These are phyloP conservation scores for Drosophila micromelanica DNA, from an alignment of 1,140 invertebrate species.

Conservation along the genomic window DNA sequence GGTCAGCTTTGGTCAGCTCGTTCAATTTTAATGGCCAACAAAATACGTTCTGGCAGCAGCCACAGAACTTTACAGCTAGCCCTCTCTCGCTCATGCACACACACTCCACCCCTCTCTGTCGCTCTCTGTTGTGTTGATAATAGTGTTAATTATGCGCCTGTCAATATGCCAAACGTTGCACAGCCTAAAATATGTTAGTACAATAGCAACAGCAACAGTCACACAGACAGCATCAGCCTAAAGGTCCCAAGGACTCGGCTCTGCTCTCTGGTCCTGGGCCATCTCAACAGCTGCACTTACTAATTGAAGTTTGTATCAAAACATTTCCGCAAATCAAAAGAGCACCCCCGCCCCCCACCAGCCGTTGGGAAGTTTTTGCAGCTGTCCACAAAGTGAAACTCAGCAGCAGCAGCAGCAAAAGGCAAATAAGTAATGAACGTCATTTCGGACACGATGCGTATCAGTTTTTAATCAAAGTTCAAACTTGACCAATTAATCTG, in stretches of 20 bases:
- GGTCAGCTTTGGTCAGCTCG: conserved; percentile 27
- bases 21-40: conserved; percentile 64
- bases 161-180: conserved; percentile 70
- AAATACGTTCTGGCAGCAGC: conserved; percentile 45
- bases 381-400: conserved; percentile 26
- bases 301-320: conserved; percentile 73
- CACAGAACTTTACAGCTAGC: conserved; percentile 9
- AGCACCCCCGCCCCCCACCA: not conserved
- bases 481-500: conserved; percentile 21
- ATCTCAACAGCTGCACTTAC: conserved; percentile 38
- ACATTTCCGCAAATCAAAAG: conserved; percentile 58
- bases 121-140: conserved; percentile 59
- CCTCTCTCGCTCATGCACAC: not conserved
- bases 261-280: conserved; percentile 6
- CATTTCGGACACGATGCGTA: conserved; percentile 7
- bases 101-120: not conserved
- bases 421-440: conserved; percentile 21
- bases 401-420: conserved; percentile 19
- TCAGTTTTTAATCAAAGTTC: conserved; percentile 42
- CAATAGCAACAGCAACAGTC: conserved; percentile 7
- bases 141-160: conserved; percentile 78
- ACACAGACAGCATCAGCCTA: conserved; percentile 9
- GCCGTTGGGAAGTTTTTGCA: conserved; percentile 31
- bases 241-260: conserved; percentile 5
- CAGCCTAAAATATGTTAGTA: conserved; percentile 57